Conservation (phyloP, 2,888 invertebrate genomes). For the Thymelicus lineola region DNA sequence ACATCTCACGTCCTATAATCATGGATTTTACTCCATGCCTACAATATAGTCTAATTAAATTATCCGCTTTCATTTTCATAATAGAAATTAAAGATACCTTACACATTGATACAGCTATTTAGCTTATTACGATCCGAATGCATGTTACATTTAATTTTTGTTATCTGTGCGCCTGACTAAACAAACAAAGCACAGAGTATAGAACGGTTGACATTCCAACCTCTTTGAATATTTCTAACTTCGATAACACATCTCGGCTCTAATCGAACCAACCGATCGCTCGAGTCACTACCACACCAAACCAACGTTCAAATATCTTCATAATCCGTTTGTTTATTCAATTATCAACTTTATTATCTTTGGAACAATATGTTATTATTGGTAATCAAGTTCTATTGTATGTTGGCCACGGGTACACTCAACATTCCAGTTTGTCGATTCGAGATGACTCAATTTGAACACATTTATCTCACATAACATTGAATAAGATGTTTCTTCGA, state of each 20-base stretch:
- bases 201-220: slow-evolving; percentile 61
- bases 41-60: too few species aligned
- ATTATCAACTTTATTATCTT: slow-evolving; percentile 47
- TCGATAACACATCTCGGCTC: slow-evolving; percentile 70
- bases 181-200: slow-evolving; percentile 53
- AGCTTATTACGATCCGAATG: slow-evolving; percentile 12
- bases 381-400: not conserved
- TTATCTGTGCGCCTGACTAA: slow-evolving; percentile 48
- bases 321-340: slow-evolving; percentile 20
- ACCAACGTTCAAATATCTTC: slow-evolving; percentile 7
- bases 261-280: slow-evolving; percentile 71
- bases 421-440: slow-evolving; percentile 68
- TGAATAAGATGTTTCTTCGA: slow-evolving; percentile 46
- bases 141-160: slow-evolving; percentile 41
- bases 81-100: too few species aligned
- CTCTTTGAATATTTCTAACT: slow-evolving; percentile 64
- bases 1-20: too few species aligned
- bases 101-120: not conserved
- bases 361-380: slow-evolving; percentile 42
- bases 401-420: slow-evolving; percentile 48
- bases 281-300: slow-evolving; percentile 44
- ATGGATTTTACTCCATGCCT: too few species aligned
- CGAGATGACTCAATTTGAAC: slow-evolving; percentile 74
- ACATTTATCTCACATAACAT: slow-evolving; percentile 64
- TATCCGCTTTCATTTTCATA: too few species aligned